phyloP scores from a whole-genome alignment of 2,888 invertebrate species.

The Sarcophaga caerulescens region DNA sequence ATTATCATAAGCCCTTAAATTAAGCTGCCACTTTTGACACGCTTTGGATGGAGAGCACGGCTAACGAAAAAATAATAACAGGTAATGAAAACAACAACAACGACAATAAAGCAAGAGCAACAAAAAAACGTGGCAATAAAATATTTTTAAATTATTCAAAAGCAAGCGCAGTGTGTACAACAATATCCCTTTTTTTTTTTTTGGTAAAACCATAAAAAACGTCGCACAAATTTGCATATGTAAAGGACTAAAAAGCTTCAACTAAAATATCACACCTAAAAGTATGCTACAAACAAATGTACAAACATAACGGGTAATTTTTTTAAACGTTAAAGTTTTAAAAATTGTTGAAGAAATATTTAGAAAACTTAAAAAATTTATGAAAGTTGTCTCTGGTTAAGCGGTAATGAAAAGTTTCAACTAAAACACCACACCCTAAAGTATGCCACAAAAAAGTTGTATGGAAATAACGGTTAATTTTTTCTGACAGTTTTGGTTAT shows the following conservation, averaged over 20 bases:
- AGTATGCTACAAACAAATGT: neutral
- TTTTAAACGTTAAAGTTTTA: neutral
- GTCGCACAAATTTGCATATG: constrained; percentile 13
- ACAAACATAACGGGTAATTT: neutral
- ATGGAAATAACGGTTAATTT: no score
- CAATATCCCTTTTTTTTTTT: neutral
- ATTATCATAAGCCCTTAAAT: constrained; percentile 29
- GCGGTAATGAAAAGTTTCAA: no score
- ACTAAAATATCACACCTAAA: neutral
- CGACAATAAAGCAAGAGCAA: neutral
- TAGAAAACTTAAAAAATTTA: no score
- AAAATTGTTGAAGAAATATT: neutral
- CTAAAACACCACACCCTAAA: no score
- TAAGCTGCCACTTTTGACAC: constrained; percentile 17
- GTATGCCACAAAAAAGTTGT: no score
- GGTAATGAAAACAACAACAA: neutral
- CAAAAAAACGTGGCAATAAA: neutral
- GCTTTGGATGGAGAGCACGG: neutral
- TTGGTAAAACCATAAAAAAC: neutral
- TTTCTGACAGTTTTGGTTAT: no score
- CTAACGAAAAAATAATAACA: no score
- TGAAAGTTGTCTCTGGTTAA: no score
- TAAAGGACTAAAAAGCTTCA: neutral
- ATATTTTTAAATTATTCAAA: constrained; percentile 5
- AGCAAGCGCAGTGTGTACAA: neutral